phyloP scores from a whole-genome alignment of 1,140 invertebrate genomes.

The Globodera ellingtonae region DNA sequence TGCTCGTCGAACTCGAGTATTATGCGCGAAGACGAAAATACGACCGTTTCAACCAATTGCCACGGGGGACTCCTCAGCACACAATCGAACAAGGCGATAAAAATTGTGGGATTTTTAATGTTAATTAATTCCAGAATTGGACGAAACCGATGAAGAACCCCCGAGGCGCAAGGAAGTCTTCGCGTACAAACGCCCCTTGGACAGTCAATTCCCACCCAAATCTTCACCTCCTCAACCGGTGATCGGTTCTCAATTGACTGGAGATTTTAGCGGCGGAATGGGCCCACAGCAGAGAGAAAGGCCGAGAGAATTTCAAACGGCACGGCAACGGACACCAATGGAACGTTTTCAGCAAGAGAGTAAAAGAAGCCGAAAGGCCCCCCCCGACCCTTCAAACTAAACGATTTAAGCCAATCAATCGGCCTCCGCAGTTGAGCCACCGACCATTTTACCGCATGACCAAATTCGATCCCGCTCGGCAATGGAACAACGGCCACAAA shows the following conservation, averaged over 20 bases:
- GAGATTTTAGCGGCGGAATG: neutral
- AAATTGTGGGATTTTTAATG: neutral
- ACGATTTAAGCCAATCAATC: neutral
- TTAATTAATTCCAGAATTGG: neutral
- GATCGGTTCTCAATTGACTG: neutral
- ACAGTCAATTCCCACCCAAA: conserved; percentile 18
- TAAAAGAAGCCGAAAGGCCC: neutral
- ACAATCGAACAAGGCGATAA: conserved; percentile 29
- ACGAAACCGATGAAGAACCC: neutral
- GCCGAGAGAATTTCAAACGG: neutral
- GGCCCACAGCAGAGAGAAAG: neutral
- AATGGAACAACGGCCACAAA: conserved; percentile 10
- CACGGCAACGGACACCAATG: conserved; percentile 12
- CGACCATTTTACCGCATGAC: neutral
- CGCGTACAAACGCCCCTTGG: conserved; percentile 4
- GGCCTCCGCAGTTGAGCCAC: neutral
- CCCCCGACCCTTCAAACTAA: neutral
- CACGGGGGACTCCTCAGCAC: conserved; percentile 32
- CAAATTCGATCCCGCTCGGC: conserved; percentile 12
- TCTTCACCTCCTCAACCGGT: neutral
- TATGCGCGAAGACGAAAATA: conserved; percentile 54
- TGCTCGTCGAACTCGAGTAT: conserved; percentile 49
- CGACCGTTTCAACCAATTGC: conserved; percentile 35
- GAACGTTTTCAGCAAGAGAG: conserved; percentile 8
- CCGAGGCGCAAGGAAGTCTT: neutral